Conservation (phyloP, 2,888 invertebrate genomes). For the Drosophila anceps region DNA sequence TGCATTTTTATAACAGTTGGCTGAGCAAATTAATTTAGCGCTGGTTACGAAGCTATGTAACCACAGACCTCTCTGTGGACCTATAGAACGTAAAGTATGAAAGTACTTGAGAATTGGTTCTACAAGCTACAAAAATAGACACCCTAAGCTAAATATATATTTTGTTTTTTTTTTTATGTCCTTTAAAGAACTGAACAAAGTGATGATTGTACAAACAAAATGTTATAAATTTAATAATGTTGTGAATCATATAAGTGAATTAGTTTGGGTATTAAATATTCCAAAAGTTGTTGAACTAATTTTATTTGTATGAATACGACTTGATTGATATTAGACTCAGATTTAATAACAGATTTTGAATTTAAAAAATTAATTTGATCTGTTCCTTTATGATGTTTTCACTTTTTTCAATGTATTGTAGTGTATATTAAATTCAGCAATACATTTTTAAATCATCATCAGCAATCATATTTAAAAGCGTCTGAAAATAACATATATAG, state of each 20-base stretch:
- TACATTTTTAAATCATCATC: no score
- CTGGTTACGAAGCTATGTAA: slow-evolving; percentile 12
- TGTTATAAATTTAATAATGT: not conserved
- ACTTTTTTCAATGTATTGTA: no score
- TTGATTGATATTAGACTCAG: no score
- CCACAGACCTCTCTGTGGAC: slow-evolving; percentile 47
- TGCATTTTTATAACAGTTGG: slow-evolving; percentile 70
- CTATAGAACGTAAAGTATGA: not conserved
- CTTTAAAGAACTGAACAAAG: not conserved
- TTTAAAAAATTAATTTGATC: no score
- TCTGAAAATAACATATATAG: not conserved
- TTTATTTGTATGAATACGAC: no score
- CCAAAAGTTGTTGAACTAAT: no score
- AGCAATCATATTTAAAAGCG: no score
- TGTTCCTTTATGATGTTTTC: no score
- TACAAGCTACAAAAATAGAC: not conserved
- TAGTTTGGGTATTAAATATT: no score
- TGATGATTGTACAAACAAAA: no score
- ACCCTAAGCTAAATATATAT: not conserved
- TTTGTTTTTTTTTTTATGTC: not conserved
- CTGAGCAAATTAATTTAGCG: slow-evolving; percentile 60
- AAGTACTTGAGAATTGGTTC: slow-evolving; percentile 9
- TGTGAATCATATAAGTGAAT: not conserved
- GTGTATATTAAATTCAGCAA: no score
- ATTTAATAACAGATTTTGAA: no score